Evolutionary conservation across 2,888 invertebrate genomes (phyloP).

Genomic region (Calameuta idolon): DNA sequence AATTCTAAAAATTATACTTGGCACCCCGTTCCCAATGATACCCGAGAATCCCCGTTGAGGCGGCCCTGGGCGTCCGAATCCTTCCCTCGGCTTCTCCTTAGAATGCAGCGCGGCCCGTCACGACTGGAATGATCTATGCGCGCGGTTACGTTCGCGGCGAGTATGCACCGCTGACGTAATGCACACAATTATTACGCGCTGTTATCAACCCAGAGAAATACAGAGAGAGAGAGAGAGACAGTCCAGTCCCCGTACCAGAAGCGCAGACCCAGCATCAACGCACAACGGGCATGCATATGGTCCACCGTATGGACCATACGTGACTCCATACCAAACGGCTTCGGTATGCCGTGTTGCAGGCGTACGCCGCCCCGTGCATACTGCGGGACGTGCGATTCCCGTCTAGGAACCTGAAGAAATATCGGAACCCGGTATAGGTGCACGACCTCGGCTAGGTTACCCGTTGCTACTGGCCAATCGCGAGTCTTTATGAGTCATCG

Average conservation of each 20-base stretch:
- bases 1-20: not conserved
- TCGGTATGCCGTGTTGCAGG: not conserved
- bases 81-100: slow-evolving; percentile 41
- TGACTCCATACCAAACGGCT: slow-evolving; percentile 17
- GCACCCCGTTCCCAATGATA: not conserved
- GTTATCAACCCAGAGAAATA: slow-evolving; percentile 39
- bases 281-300: not conserved
- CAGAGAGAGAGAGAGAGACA: no score
- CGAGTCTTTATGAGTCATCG: not conserved
- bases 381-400: not conserved
- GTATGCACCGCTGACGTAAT: slow-evolving; percentile 55
- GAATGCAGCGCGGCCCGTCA: slow-evolving; percentile 38
- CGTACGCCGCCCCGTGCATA: not conserved
- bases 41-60: not conserved
- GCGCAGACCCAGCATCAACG: not conserved
- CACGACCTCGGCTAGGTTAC: not conserved
- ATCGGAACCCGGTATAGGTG: not conserved
- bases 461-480: not conserved
- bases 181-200: slow-evolving; percentile 56
- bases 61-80: not conserved
- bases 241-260: not conserved
- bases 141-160: slow-evolving; percentile 46
- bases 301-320: not conserved
- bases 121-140: slow-evolving; percentile 49
- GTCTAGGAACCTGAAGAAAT: not conserved